phyloP scores from a whole-genome alignment of 2,113 vertebrate genomes.

The Acanthisitta chloris region DNA sequence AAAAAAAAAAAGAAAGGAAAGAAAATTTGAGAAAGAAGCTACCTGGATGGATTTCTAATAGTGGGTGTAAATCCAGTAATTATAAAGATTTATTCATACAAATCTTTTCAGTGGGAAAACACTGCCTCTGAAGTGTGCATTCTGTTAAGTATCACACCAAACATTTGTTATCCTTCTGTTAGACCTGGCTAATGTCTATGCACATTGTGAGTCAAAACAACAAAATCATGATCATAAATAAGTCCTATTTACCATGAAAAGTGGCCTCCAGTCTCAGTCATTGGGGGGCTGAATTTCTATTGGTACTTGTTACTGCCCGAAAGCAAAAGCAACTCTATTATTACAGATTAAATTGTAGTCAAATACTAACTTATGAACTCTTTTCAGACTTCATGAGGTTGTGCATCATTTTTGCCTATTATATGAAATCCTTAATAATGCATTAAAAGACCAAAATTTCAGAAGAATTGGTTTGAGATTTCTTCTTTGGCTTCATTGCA shows the following conservation, averaged over 20 bases:
- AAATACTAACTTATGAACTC: slow-evolving; percentile 10
- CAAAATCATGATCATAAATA: slow-evolving; percentile 18
- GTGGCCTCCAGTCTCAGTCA: not conserved
- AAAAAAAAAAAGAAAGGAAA: not conserved
- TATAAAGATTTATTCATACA: slow-evolving; percentile 45
- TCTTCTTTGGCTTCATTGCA: slow-evolving; percentile 48
- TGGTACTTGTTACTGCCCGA: not conserved
- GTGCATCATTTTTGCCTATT: slow-evolving; percentile 28
- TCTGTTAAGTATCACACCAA: slow-evolving; percentile 23
- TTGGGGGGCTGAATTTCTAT: not conserved
- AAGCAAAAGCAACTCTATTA: slow-evolving; percentile 16
- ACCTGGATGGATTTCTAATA: slow-evolving; percentile 8
- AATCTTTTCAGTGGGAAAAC: slow-evolving; percentile 23
- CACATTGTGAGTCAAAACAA: slow-evolving; percentile 17
- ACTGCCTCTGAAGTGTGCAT: slow-evolving; percentile 10
- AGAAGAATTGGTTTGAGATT: slow-evolving; percentile 56
- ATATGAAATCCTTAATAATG: slow-evolving; percentile 65
- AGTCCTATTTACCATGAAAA: slow-evolving; percentile 44
- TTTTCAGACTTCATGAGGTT: slow-evolving; percentile 16
- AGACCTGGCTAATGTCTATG: slow-evolving; percentile 24
- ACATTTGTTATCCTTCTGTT: slow-evolving; percentile 36
- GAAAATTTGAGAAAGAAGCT: slow-evolving; percentile 19
- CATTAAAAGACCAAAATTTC: slow-evolving; percentile 44
- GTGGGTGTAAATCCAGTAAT: not conserved
- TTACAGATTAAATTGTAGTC: slow-evolving; percentile 8